Base-by-base conservation (phyloP, 2,888 invertebrate species). In the Xanthia icteritia region DNA sequence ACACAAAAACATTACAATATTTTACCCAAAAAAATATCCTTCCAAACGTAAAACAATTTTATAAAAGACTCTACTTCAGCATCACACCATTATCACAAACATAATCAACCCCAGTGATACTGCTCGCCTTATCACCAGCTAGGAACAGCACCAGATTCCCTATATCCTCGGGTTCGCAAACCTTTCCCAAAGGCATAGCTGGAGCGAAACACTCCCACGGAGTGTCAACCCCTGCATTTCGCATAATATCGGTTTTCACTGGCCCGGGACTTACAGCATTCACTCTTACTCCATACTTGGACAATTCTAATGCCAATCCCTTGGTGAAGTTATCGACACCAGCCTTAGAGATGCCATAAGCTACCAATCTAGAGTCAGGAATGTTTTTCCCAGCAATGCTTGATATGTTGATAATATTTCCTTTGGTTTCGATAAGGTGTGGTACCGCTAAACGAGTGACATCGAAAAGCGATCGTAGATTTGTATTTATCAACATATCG, bases 251-350 rank as follows among this genome's bases (percentile, higher is more conserved):
- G 13, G 91, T 90, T 76, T 76, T 86, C 0, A 90, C 88, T 13
- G 92, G 92, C 0, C 91, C 91, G 5, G 91, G 91, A 73, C 89
- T 89, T 11, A 91, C 70, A 31, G 75, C 48, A 61, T 91, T 91
- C 0, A 91, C 90, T 73, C 91, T 79, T 0, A 92, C 90, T 3
- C 91, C 91, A 61, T 89, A 77, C 15, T 77, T 73, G 0, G 90
- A 86, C 11, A 92, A 39, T 58, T 91, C 91, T 72, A 99, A 93
- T n/a, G 91, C 90, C 2, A 85, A 48, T 91, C 98, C 98, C 89
- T 98, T 97, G 0, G 99, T 99, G 84, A 99, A 97, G 91, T 99
- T 99, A 94, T 99, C 97, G 6, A 98, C 90, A 1, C 98, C 98
- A 36, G 98, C 96, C 93, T 98, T 98, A 13, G 98, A 98, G 95